phyloP scores from a whole-genome alignment of 1,140 invertebrate genomes.

The Microplitis demolitor region DNA sequence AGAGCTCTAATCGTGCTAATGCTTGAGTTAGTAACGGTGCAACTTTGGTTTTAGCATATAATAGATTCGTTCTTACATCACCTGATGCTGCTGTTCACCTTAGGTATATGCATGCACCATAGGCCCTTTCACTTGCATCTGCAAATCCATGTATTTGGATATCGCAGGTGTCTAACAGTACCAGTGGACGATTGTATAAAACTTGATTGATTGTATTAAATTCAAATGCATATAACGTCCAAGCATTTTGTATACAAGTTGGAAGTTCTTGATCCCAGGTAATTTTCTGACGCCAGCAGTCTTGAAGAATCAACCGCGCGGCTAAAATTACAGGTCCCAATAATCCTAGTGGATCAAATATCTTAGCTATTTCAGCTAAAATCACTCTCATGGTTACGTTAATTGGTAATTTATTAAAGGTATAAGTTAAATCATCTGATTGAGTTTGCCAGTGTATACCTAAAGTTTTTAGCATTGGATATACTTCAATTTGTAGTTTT shows the following conservation, averaged over 20 bases:
- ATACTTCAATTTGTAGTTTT: slow-evolving; percentile 16
- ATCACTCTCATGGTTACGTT: slow-evolving; percentile 37
- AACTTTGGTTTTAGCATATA: background rate
- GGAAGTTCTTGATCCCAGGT: slow-evolving; percentile 39
- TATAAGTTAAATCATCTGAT: background rate
- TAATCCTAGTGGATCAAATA: slow-evolving; percentile 39
- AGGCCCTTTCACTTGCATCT: slow-evolving; percentile 1
- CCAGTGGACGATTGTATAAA: slow-evolving; percentile 24
- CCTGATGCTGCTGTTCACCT: background rate
- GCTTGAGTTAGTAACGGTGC: background rate
- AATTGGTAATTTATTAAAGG: background rate
- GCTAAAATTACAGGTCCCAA: slow-evolving; percentile 39
- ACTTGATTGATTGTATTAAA: slow-evolving; percentile 27
- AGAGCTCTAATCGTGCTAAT: background rate
- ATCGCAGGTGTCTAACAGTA: slow-evolving; percentile 28
- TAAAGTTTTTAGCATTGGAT: slow-evolving; percentile 34
- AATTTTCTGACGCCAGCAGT: slow-evolving; percentile 16
- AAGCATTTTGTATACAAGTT: slow-evolving; percentile 13
- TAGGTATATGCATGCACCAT: slow-evolving; percentile 21
- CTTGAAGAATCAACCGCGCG: slow-evolving; percentile 38
- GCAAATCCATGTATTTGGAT: slow-evolving; percentile 34
- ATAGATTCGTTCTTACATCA: background rate
- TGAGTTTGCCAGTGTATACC: slow-evolving; percentile 30
- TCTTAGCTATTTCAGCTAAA: slow-evolving; percentile 11
- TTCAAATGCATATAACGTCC: slow-evolving; percentile 10